Evolutionary conservation across 2,888 invertebrate species (phyloP).

Genomic region (Apeira syringaria): DNA sequence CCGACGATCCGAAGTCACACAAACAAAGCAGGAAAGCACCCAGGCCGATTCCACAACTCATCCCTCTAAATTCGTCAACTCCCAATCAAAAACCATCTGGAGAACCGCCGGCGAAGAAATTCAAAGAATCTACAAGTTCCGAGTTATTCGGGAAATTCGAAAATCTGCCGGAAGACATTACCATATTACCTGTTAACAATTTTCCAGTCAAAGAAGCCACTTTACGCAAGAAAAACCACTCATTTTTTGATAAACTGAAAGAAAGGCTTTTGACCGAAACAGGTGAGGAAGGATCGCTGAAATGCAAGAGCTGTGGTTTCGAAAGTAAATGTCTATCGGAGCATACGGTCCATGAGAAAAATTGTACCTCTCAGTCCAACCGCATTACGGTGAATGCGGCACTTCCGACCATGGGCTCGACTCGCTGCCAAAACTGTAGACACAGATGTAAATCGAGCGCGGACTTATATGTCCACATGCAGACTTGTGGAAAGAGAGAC

Average conservation of each 20-base stretch:
- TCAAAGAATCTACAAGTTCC: constrained; percentile 52
- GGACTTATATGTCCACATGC: constrained; percentile 90
- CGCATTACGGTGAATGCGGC: constrained; percentile 60
- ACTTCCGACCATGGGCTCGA: constrained; percentile 84
- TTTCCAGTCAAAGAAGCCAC: constrained; percentile 52
- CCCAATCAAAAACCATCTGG: constrained; percentile 67
- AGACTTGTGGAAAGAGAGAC: constrained; percentile 85
- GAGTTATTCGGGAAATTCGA: constrained; percentile 44
- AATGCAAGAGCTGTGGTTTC: constrained; percentile 88
- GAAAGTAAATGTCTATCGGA: constrained; percentile 92
- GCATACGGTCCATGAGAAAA: constrained; percentile 90
- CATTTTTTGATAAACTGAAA: constrained; percentile 92
- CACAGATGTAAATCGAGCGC: constrained; percentile 93
- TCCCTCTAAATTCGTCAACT: constrained; percentile 85
- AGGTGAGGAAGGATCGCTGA: constrained; percentile 86
- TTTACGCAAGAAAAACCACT: constrained; percentile 86
- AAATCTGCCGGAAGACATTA: constrained; percentile 54
- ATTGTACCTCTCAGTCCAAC: constrained; percentile 81
- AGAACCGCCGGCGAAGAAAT: constrained; percentile 71
- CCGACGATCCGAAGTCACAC: constrained; percentile 54
- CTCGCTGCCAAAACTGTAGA: constrained; percentile 93
- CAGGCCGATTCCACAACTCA: constrained; percentile 89
- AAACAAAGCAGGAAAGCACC: constrained; percentile 66
- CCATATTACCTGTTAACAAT: constrained; percentile 51
- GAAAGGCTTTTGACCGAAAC: constrained; percentile 87